Percentiles rank a stretch among this genome's conserved stretches.
Evolutionary conservation across 2,888 invertebrate species (phyloP).

Genomic region (Monopis laevigella): DNA sequence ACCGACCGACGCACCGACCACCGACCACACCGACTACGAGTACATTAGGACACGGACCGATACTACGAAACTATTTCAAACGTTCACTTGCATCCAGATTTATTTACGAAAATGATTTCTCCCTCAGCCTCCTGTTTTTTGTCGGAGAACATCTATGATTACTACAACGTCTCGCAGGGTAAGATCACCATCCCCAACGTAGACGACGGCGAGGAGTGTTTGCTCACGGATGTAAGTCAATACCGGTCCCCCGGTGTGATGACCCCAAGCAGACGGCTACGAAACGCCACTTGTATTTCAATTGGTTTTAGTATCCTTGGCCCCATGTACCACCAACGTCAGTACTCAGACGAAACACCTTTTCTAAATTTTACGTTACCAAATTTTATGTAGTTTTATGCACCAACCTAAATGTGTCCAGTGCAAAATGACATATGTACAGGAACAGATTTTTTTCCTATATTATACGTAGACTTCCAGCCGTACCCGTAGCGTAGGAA

Average conservation of each 20-base stretch:
- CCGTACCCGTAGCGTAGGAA: no score
- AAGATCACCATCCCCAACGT: conserved; percentile 94
- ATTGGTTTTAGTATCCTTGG: neutral
- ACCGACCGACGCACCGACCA: conserved; percentile 42
- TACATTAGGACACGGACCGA: conserved; percentile 22
- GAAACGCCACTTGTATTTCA: conserved; percentile 14
- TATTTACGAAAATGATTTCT: no score
- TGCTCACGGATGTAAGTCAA: conserved; percentile 91
- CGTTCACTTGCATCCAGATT: no score
- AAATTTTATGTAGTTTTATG: no score
- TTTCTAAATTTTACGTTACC: neutral
- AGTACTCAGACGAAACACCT: neutral
- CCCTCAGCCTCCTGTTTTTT: conserved; percentile 81
- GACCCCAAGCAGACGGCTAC: conserved; percentile 22
- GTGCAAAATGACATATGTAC: no score
- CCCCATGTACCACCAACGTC: conserved; percentile 3
- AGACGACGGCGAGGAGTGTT: conserved; percentile 95
- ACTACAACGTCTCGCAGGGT: conserved; percentile 96
- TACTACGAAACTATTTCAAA: conserved; percentile 20
- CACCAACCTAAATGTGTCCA: no score
- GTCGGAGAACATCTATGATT: conserved; percentile 90
- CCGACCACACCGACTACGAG: conserved; percentile 25
- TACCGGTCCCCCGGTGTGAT: conserved; percentile 10
- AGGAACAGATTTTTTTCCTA: no score
- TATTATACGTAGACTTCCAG: no score